These are phyloP conservation scores for Ephialtes manifestator DNA, from an alignment of 2,888 invertebrate species.

Conservation along the genomic window DNA sequence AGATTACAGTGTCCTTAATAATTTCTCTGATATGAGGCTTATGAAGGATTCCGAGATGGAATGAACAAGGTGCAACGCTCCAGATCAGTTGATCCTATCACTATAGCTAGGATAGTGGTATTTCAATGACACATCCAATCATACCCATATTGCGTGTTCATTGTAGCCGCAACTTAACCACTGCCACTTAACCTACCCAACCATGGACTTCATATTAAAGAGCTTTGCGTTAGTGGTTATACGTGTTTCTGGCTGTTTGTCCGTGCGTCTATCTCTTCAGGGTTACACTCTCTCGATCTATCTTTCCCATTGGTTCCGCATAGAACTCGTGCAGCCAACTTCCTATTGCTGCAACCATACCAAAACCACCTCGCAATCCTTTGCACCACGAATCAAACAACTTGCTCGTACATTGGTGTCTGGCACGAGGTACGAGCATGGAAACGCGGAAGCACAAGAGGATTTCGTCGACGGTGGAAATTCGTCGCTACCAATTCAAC, in stretches of 20 bases:
- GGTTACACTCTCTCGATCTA: background rate
- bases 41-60: constrained; percentile 70
- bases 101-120: constrained; percentile 65
- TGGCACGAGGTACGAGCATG: constrained; percentile 10
- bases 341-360: background rate
- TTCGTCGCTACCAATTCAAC: constrained; percentile 28
- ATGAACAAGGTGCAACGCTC: constrained; percentile 16
- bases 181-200: constrained; percentile 62
- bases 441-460: constrained; percentile 8
- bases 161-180: constrained; percentile 54
- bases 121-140: constrained; percentile 81
- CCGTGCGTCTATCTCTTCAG: background rate
- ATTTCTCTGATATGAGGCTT: constrained; percentile 76
- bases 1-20: constrained; percentile 69
- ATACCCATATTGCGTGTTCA: constrained; percentile 75
- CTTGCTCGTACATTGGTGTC: constrained; percentile 6
- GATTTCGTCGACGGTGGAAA: background rate
- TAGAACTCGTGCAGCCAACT: background rate
- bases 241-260: constrained; percentile 1
- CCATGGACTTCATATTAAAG: constrained; percentile 69
- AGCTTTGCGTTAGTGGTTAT: constrained; percentile 18
- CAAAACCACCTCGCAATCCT: background rate
- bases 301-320: background rate
- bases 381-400: constrained; percentile 13
- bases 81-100: constrained; percentile 12